A percentile compares a stretch with the other conserved stretches of the same genome.
Conservation (phyloP, 2,888 invertebrate species). For the Mycalesis mineus region DNA sequence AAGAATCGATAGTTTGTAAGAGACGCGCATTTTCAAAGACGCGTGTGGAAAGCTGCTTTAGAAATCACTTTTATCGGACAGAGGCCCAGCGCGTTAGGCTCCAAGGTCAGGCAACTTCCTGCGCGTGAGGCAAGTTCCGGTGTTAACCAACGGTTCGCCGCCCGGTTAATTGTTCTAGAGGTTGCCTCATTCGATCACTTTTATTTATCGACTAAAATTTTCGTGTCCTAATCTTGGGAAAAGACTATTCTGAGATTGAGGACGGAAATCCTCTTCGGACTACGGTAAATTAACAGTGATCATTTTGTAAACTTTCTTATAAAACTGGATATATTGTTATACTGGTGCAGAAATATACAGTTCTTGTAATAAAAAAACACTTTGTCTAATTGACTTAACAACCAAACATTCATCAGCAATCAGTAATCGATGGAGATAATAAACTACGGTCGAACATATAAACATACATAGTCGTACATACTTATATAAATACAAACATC, state of each 20-base stretch:
- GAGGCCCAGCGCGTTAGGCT: slow-evolving; percentile 38
- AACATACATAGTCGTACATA: too few species aligned
- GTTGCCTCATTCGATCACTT: slow-evolving; percentile 42
- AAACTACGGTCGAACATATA: too few species aligned
- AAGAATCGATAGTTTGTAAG: not conserved
- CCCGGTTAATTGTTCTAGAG: slow-evolving; percentile 52
- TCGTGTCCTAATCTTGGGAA: not conserved
- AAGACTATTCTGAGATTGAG: not conserved
- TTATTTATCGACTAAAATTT: slow-evolving; percentile 17
- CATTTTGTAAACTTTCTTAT: too few species aligned
- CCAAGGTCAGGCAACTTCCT: slow-evolving; percentile 66
- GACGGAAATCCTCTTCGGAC: not conserved
- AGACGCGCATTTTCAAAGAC: not conserved
- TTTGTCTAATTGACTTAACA: too few species aligned
- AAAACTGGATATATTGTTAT: not conserved
- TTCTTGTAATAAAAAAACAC: too few species aligned
- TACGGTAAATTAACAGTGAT: not conserved
- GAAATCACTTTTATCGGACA: slow-evolving; percentile 38
- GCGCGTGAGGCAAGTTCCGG: slow-evolving; percentile 64
- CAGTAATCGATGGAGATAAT: too few species aligned
- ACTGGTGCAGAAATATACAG: too few species aligned
- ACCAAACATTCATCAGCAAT: too few species aligned
- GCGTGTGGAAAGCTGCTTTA: slow-evolving; percentile 33
- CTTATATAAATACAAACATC: too few species aligned
- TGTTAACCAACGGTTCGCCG: slow-evolving; percentile 58